Conservation (phyloP, 2,113 vertebrate species). For the Onychorhynchus coronatus region DNA sequence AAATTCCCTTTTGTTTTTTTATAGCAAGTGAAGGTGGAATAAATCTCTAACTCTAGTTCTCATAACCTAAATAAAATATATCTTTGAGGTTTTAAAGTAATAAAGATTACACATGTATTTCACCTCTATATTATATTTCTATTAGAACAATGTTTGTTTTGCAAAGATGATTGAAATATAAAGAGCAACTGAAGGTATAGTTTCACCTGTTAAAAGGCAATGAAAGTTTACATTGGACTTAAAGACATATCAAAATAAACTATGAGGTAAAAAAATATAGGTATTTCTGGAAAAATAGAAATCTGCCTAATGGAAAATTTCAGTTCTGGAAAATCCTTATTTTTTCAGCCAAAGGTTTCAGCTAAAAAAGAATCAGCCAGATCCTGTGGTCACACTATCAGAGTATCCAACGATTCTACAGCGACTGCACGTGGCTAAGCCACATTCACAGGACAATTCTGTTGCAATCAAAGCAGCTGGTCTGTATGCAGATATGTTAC, state of each 20-base stretch:
- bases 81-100: background rate
- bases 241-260: background rate
- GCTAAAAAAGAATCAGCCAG: background rate
- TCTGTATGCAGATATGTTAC: background rate
- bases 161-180: background rate
- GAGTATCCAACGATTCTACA: background rate
- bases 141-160: background rate
- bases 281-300: background rate
- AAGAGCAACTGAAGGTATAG: background rate
- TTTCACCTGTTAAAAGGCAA: background rate
- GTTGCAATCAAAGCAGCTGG: background rate
- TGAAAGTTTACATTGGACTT: background rate
- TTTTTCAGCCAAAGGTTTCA: background rate
- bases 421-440: rapidly evolving
- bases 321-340: background rate
- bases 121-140: background rate
- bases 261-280: background rate
- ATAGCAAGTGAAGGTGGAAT: background rate
- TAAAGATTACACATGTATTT: background rate
- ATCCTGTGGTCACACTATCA: background rate
- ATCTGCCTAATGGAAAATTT: background rate
- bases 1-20: background rate
- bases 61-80: background rate
- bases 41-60: background rate
- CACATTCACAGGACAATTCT: background rate